Percentiles rank a stretch among this genome's conserved stretches.
phyloP scores from a whole-genome alignment of 2,797 vertebrate species.

The Macrochelys suwanniensis region DNA sequence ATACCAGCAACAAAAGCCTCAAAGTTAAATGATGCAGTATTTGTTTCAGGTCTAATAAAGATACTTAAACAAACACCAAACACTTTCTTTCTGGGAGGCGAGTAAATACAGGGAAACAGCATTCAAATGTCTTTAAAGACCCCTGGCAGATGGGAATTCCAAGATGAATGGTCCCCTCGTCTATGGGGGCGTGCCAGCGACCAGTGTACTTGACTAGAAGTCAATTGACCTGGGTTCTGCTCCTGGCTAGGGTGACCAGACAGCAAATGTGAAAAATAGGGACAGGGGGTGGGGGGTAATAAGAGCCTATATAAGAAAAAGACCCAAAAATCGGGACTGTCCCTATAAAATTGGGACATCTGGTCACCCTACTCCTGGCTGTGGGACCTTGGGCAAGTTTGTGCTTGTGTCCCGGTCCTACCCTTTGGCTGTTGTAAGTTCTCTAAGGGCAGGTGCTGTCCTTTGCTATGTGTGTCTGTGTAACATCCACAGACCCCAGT shows the following conservation, averaged over 20 bases:
- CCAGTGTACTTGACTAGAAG: background rate
- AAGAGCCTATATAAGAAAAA: too few relatives aligned
- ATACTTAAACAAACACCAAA: conserved; percentile 50
- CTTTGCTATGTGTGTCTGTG: background rate
- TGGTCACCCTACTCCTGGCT: background rate
- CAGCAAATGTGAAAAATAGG: too few relatives aligned
- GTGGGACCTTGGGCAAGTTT: background rate
- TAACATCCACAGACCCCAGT: too few relatives aligned
- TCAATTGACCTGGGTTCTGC: fast-evolving
- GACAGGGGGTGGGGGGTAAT: background rate
- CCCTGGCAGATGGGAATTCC: background rate
- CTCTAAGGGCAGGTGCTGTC: background rate
- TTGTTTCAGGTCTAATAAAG: conserved; percentile 72
- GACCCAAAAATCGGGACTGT: too few relatives aligned
- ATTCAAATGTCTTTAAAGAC: conserved; percentile 18
- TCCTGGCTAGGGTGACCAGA: background rate
- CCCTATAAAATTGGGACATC: too few relatives aligned
- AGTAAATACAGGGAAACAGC: background rate
- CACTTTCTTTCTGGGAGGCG: background rate
- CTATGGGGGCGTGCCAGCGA: background rate
- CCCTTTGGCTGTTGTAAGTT: background rate
- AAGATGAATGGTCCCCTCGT: background rate
- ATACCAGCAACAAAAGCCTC: conserved; percentile 61
- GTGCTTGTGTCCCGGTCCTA: background rate
- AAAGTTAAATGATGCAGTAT: conserved; percentile 65